Evolutionary conservation across 2,888 invertebrate genomes (phyloP).

Genomic region (Hofmannophila pseudospretella): DNA sequence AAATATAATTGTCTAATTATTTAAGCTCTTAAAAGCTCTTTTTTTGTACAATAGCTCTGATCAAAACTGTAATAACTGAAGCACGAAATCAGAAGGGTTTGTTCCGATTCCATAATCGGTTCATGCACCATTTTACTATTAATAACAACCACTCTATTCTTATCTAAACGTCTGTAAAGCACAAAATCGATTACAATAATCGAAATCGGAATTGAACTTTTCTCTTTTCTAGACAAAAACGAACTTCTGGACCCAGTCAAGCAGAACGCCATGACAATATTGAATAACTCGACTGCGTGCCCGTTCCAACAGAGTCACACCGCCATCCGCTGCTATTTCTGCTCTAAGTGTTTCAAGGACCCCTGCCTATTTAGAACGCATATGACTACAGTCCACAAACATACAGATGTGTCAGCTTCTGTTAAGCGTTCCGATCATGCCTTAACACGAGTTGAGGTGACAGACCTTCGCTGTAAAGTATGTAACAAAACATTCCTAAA

Average conservation of each 20-base stretch:
- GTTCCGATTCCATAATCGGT: too few relatives aligned
- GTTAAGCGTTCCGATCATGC: conserved; percentile 9
- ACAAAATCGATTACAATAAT: too few relatives aligned
- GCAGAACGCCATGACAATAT: conserved; percentile 25
- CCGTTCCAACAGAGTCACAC: conserved; percentile 23
- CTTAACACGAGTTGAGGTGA: conserved; percentile 13
- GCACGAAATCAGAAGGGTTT: too few relatives aligned
- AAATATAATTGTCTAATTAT: too few relatives aligned
- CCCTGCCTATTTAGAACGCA: conserved; percentile 12
- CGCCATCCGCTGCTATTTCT: conserved; percentile 21
- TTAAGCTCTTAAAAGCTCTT: too few relatives aligned
- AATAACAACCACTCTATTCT: too few relatives aligned
- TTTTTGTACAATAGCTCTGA: too few relatives aligned
- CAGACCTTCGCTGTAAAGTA: conserved; percentile 14
- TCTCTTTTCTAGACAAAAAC: conserved; percentile 22
- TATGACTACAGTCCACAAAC: conserved; percentile 12
- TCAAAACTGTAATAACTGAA: too few relatives aligned
- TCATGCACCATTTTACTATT: too few relatives aligned
- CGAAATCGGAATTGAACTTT: conserved; percentile 9
- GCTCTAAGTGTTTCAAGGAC: conserved; percentile 10
- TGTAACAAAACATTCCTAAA: conserved; percentile 9
- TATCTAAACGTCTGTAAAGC: too few relatives aligned
- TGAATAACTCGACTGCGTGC: conserved; percentile 24
- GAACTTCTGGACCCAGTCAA: conserved; percentile 20
- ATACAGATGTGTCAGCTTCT: conserved; percentile 9